These are phyloP conservation scores for Caenorhabditis panamensis DNA, from an alignment of 2,888 invertebrate genomes.

Conservation along the genomic window DNA sequence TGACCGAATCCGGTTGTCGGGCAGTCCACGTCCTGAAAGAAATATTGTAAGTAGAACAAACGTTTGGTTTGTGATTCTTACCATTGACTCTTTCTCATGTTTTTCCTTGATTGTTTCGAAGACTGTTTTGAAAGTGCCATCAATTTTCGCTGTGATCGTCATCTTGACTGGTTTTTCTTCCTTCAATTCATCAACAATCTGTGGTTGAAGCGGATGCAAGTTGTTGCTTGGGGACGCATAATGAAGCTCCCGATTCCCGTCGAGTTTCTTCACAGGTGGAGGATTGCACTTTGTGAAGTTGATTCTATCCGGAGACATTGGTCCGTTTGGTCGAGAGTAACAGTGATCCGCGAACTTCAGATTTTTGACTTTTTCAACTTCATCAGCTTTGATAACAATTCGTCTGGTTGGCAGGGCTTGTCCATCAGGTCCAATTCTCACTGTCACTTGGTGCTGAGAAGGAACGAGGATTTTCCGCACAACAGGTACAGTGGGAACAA, in stretches of 20 bases:
- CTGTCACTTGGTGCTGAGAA: not conserved
- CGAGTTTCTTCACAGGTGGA: not conserved
- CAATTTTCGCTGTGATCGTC: too few relatives aligned
- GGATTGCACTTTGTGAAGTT: not conserved
- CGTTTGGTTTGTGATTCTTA: too few relatives aligned
- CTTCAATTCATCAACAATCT: not conserved
- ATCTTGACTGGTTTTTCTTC: slow-evolving; percentile 5
- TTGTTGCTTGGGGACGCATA: not conserved
- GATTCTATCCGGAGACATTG: not conserved
- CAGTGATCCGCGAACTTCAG: not conserved
- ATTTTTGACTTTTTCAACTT: not conserved
- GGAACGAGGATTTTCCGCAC: too few relatives aligned
- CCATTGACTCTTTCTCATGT: too few relatives aligned
- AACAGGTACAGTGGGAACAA: too few relatives aligned
- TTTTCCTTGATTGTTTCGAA: too few relatives aligned
- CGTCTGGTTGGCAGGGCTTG: not conserved
- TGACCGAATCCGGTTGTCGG: too few relatives aligned
- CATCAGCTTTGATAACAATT: not conserved
- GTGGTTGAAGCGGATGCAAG: slow-evolving; percentile 16
- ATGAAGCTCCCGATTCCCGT: too few relatives aligned
- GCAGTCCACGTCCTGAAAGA: too few relatives aligned
- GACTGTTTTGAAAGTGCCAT: too few relatives aligned
- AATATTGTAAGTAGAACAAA: too few relatives aligned
- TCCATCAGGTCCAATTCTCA: not conserved
- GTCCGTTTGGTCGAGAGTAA: not conserved